Conservation (phyloP, 2,888 invertebrate species). For the Slavum lentiscoides region DNA sequence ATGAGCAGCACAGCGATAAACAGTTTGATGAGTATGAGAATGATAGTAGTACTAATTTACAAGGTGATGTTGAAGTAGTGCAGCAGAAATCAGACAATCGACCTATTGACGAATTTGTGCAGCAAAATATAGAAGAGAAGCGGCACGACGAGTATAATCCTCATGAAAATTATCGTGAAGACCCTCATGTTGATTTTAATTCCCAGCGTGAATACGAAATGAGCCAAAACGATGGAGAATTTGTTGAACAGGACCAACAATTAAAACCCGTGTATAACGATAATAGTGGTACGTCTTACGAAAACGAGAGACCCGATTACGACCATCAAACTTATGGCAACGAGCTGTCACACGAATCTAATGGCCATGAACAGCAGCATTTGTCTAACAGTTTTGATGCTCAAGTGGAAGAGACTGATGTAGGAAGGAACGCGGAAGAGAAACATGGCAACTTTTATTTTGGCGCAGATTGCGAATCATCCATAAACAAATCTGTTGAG, state of each 20-base stretch:
- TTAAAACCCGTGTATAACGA: neutral
- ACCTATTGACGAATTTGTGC: neutral
- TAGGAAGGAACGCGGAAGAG: neutral
- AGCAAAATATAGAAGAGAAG: neutral
- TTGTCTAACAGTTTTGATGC: neutral
- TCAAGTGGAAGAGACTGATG: neutral
- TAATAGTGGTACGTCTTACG: neutral
- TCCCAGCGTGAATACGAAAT: conserved; percentile 7
- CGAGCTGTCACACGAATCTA: neutral
- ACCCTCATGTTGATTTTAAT: neutral
- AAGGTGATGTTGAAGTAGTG: neutral
- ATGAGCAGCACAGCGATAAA: neutral
- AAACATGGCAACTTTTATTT: conserved; percentile 30
- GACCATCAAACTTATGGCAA: neutral
- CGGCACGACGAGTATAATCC: neutral
- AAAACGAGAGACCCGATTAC: conserved; percentile 1
- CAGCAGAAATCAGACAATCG: neutral
- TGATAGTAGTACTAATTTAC: conserved; percentile 1
- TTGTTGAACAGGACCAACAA: conserved; percentile 19
- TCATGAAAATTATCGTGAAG: neutral
- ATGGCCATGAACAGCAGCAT: neutral
- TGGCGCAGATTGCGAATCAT: neutral
- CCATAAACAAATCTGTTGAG: neutral
- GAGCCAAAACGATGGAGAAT: neutral
- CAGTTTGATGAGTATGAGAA: neutral